Conservation (phyloP, 2,888 invertebrate species). For the Tanytarsus gracilentus region DNA sequence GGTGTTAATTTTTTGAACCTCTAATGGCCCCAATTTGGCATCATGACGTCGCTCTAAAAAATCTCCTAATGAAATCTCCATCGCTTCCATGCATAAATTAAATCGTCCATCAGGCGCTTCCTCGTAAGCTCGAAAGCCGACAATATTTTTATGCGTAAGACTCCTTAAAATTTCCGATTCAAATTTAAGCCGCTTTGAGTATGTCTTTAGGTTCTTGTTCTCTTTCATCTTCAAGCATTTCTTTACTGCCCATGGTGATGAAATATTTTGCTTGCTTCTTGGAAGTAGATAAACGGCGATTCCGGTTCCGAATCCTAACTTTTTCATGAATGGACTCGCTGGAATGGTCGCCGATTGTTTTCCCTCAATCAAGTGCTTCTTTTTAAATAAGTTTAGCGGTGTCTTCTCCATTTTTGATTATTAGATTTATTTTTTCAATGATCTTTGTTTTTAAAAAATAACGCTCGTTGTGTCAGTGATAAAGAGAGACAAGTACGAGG, state of each 20-base stretch:
- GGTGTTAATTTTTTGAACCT: conserved; percentile 54
- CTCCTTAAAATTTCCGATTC: conserved; percentile 63
- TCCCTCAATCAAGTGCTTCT: conserved; percentile 34
- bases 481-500: too few species aligned
- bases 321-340: conserved; percentile 61
- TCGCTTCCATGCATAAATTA: conserved; percentile 71
- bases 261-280: conserved; percentile 40
- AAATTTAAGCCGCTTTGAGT: conserved; percentile 49
- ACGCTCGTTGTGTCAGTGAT: too few species aligned
- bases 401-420: conserved; percentile 19
- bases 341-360: conserved; percentile 58
- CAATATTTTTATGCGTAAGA: conserved; percentile 71
- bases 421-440: not conserved
- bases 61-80: conserved; percentile 61
- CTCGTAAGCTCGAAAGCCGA: conserved; percentile 59
- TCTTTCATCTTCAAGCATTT: conserved; percentile 50
- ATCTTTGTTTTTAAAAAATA: too few species aligned
- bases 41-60: conserved; percentile 60
- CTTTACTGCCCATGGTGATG: conserved; percentile 84
- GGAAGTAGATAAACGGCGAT: conserved; percentile 64
- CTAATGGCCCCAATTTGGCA: conserved; percentile 49
- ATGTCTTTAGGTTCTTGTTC: conserved; percentile 34
- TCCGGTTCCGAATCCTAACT: conserved; percentile 70
- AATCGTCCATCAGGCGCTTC: conserved; percentile 39
- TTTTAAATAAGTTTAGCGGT: conserved; percentile 31